Base-by-base conservation (phyloP, 2,888 invertebrate species). In the Macrosiphum euphorbiae region DNA sequence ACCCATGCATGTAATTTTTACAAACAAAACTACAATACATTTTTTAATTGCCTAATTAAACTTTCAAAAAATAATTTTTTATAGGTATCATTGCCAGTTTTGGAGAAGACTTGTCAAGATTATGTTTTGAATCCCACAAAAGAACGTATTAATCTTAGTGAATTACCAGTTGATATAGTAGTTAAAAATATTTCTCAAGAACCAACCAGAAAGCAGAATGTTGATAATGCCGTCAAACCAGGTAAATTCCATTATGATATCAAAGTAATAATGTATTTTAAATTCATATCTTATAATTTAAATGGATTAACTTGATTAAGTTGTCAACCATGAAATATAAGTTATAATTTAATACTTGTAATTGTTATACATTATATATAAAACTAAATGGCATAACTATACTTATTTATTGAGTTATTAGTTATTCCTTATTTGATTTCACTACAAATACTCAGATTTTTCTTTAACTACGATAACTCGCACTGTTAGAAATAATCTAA, bases 71-170 rank as follows among this genome's bases (percentile, higher is more conserved):
- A 86, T 47, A 28, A 26, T 28, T 26, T 84, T 35, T 7, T 13
- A 47, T 95, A 97, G 96, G 97, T 98, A 28, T 99, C 99, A 8
- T 97, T 99, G 90, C 97, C 98, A 1, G 97, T 98, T 93, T 96
- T 99, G 86, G 99, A 99, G 96, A 97, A 98, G 95, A 98, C 98
- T 1, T 96, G 99, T 86, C 96, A 97, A 78, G 98, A 98, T 95
- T 99, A 99, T 96, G 96, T 98, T 20, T 97, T 97, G 91, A 97
- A 97, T 0, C 96, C 97, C 0, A 97, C 97, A 44, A 97, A 97
- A 2, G 97, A 97, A 88, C 97, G 98, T 0, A 99, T 99, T 96
- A 98, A 99, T 96, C 96, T 99, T 90, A 97, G 97, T 95, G 96
- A 97, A 3, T 98, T 99, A 0, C 99, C 99, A 0, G 96, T 98